Percentiles rank a stretch among this genome's conserved stretches.
Conservation (phyloP, 1,140 invertebrate genomes). For the Onthophagus taurus region DNA sequence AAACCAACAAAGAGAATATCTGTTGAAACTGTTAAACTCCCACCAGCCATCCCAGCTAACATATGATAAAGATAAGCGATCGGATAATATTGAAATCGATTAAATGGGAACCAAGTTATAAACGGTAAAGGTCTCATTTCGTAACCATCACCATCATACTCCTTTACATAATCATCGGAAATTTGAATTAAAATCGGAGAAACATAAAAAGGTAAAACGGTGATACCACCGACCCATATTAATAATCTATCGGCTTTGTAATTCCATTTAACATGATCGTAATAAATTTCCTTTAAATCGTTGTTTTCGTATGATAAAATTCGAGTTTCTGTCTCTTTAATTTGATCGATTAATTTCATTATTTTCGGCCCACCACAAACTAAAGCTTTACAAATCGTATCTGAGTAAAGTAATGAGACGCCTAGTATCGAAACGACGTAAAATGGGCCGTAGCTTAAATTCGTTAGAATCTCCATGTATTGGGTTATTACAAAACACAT, state of each 20-base stretch:
- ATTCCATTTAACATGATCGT: constrained; percentile 9
- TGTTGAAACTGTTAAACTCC: constrained; percentile 5
- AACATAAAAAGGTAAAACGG: constrained; percentile 13
- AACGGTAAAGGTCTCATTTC: constrained; percentile 15
- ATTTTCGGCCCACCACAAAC: constrained; percentile 10
- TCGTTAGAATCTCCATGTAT: constrained; percentile 11
- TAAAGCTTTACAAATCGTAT: constrained; percentile 11
- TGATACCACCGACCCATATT: constrained; percentile 10
- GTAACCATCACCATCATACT: too few species aligned
- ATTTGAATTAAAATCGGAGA: too few species aligned
- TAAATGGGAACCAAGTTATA: constrained; percentile 18
- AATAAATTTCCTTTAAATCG: constrained; percentile 11
- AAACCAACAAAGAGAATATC: constrained; percentile 16
- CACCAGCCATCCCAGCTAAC: constrained; percentile 12
- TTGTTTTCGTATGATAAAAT: constrained; percentile 13
- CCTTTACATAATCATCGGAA: too few species aligned
- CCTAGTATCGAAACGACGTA: constrained; percentile 12
- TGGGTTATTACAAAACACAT: constrained; percentile 13
- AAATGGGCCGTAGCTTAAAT: constrained; percentile 9
- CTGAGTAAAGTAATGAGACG: constrained; percentile 15
- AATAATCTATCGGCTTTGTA: constrained; percentile 5
- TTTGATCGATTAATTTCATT: constrained; percentile 8
- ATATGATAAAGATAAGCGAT: constrained; percentile 11
- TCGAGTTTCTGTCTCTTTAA: constrained; percentile 8
- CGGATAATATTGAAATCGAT: constrained; percentile 13